Evolutionary conservation across 2,888 invertebrate genomes (phyloP).

Genomic region (Coronaproctus castanopsis): DNA sequence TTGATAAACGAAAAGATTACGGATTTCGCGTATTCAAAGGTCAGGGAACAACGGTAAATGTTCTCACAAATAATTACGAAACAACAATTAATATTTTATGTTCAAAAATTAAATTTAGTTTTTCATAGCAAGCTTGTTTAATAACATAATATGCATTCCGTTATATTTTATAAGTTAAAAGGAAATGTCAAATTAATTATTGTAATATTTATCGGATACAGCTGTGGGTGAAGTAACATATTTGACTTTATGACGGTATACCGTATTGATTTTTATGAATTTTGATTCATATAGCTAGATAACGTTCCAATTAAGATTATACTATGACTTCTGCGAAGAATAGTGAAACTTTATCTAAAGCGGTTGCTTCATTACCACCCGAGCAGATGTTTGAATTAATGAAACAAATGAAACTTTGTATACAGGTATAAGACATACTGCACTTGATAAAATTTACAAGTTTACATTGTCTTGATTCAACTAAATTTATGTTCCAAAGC

Average conservation of each 20-base stretch:
- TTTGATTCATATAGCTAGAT: constrained; percentile 19
- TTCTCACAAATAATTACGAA: constrained; percentile 94
- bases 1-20: constrained; percentile 98
- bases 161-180: no score
- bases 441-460: no score
- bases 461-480: not conserved
- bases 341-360: constrained; percentile 90
- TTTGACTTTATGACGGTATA: no score
- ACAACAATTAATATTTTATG: constrained; percentile 85
- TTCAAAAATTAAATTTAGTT: constrained; percentile 84
- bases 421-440: constrained; percentile 38
- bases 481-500: no score
- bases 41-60: constrained; percentile 89
- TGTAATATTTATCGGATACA: not conserved
- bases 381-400: constrained; percentile 99
- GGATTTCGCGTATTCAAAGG: constrained; percentile 99
- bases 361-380: constrained; percentile 91
- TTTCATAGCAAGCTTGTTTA: constrained; percentile 55
- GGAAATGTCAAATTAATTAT: constrained; percentile 41
- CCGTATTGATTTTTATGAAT: not conserved
- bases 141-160: no score
- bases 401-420: constrained; percentile 95
- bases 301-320: not conserved
- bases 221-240: no score
- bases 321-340: constrained; percentile 73